These are phyloP conservation scores for Mallateleia sp. DNA, from an alignment of 2,888 invertebrate species.

Conservation along the genomic window DNA sequence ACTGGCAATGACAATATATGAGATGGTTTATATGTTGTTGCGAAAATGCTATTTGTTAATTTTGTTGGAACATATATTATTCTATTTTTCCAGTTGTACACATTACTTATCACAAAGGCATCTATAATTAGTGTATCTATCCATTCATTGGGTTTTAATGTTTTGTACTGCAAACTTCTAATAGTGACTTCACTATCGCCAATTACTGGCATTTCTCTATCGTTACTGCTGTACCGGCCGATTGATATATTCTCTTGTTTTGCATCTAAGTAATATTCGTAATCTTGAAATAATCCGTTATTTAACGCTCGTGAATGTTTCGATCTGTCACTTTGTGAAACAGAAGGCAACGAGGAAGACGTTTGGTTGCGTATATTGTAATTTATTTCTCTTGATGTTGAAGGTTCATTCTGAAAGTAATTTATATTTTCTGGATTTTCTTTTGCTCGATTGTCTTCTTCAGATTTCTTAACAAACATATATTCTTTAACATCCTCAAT, in stretches of 20 bases:
- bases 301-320: background rate
- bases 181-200: background rate
- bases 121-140: background rate
- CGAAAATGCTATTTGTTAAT: background rate
- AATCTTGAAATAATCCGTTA: background rate
- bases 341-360: no score
- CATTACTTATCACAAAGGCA: background rate
- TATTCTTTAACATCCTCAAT: no score
- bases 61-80: conserved; percentile 1
- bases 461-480: no score
- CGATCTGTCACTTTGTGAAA: background rate
- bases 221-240: background rate
- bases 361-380: no score
- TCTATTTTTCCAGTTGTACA: background rate
- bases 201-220: background rate
- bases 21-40: no score
- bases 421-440: no score
- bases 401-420: no score
- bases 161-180: background rate
- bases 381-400: background rate
- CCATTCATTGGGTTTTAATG: background rate
- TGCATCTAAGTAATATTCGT: background rate
- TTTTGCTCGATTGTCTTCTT: no score
- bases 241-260: background rate
- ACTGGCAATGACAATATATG: no score